Base-by-base conservation (phyloP, 2,888 invertebrate species). In the Hecatera dysodea region DNA sequence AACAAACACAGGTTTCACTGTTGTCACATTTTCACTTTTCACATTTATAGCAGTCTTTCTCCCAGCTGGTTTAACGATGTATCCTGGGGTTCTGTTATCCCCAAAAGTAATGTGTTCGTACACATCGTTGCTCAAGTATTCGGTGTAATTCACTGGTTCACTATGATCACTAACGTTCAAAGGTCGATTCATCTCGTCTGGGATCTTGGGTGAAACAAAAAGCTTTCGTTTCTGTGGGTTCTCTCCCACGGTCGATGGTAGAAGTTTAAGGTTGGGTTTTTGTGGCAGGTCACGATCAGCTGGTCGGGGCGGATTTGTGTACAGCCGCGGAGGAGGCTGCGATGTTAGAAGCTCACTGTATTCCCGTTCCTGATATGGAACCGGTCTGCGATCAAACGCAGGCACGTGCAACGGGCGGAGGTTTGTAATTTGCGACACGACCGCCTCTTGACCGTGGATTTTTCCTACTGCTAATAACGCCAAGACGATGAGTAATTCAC, bases 401-500 rank as follows among this genome's bases (percentile, higher is more conserved):
- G 78, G 57, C 52, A 70, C 53, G 42, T 67, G 39, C 29, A 75
- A 65, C 59, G 83, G 68, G 36, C 80, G 81, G 60, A 82, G 50
- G 71, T 83, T 80, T 69, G 83, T 81, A 72, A 78, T 65, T 66
- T 80, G 81, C 22, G 85, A 84, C 77, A 81, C 86, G 75, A 83
- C 81, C 64, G 82, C 46, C 63, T 87, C 86, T 83, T 88, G 89
- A 36, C 87, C 85, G 72, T 80, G 81, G 78, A 87, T 88, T 88
- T 90, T 89, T 82, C 88, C 87, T 83, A 89, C 81, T 76, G 77
- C 82, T 71, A 89, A 69, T 69, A 89, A 75, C 78, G 83, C 87
- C 66, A 90, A 71, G 15, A 86, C 75, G 60, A 90, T 89, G 82
- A 91, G 76, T 87, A 91, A 88, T 83, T 73, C 74, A 76, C 86